phyloP scores from a whole-genome alignment of 2,113 vertebrate genomes.

The Piaya cayana region DNA sequence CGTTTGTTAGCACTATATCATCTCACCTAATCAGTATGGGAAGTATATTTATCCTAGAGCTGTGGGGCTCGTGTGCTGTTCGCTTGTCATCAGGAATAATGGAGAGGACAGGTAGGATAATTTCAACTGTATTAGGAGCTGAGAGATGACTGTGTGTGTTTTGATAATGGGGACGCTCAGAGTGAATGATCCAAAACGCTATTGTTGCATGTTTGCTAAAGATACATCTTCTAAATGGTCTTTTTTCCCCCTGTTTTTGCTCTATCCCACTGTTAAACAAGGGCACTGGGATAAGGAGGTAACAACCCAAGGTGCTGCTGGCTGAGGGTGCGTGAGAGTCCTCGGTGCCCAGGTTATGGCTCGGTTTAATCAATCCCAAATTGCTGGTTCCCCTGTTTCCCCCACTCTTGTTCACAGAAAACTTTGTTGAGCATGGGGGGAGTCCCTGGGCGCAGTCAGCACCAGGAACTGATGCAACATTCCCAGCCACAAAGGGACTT shows the following conservation, averaged over 20 bases:
- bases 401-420: not conserved
- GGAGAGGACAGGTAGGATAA: constrained; percentile 25
- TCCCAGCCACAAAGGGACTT: fast-evolving
- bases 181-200: not conserved
- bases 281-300: not conserved
- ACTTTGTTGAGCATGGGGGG: fast-evolving
- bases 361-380: not conserved
- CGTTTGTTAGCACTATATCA: constrained; percentile 70
- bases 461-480: fast-evolving
- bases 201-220: not conserved
- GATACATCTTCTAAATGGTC: not conserved
- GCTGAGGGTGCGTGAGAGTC: not conserved
- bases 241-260: not conserved
- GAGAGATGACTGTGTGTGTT: not conserved
- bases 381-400: fast-evolving
- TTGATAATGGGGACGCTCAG: not conserved
- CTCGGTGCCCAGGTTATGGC: fast-evolving
- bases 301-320: fast-evolving
- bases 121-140: constrained; percentile 2
- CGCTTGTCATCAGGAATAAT: constrained; percentile 65
- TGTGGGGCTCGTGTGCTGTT: constrained; percentile 32
- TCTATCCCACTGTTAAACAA: not conserved
- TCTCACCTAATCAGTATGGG: constrained; percentile 38
- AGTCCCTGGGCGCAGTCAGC: not conserved
- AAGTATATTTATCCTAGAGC: constrained; percentile 52